Conservation (phyloP, 2,113 vertebrate genomes). For the Oncorhynchus masou region DNA sequence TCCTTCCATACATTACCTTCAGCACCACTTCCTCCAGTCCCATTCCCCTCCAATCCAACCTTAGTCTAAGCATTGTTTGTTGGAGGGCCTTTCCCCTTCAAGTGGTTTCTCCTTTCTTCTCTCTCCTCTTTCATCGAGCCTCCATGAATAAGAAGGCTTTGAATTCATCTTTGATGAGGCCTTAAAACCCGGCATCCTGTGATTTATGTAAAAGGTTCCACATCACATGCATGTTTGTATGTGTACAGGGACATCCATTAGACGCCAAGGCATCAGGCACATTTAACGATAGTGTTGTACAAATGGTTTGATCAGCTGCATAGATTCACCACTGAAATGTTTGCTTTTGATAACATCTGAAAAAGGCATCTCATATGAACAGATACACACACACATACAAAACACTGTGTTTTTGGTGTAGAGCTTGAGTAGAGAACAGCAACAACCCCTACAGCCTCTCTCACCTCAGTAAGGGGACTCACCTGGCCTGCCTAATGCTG, state of each 20-base stretch:
- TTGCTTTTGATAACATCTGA: too few relatives aligned
- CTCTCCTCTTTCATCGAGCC: not conserved
- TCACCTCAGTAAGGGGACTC: not conserved
- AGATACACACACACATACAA: not conserved
- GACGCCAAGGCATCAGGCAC: not conserved
- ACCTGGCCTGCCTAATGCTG: not conserved
- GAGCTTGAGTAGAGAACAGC: too few relatives aligned
- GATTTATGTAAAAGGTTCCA: not conserved
- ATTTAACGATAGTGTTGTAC: too few relatives aligned
- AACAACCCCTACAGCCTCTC: too few relatives aligned
- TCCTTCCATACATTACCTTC: too few relatives aligned
- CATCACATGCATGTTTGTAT: not conserved
- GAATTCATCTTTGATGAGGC: not conserved
- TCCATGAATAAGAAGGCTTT: constrained; percentile 1
- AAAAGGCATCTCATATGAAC: too few relatives aligned
- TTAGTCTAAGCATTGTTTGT: not conserved
- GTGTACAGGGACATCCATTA: not conserved
- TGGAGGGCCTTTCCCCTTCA: not conserved
- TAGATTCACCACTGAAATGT: too few relatives aligned
- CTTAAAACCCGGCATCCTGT: not conserved
- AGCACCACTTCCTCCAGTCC: too few relatives aligned
- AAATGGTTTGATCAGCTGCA: too few relatives aligned
- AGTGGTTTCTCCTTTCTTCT: not conserved
- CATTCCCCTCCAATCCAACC: not conserved
- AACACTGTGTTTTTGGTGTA: not conserved